Evolutionary conservation across 2,113 vertebrate genomes (phyloP), one percentile per base, ranked within the genome.

Genomic region (Sceloporus undulatus): DNA sequence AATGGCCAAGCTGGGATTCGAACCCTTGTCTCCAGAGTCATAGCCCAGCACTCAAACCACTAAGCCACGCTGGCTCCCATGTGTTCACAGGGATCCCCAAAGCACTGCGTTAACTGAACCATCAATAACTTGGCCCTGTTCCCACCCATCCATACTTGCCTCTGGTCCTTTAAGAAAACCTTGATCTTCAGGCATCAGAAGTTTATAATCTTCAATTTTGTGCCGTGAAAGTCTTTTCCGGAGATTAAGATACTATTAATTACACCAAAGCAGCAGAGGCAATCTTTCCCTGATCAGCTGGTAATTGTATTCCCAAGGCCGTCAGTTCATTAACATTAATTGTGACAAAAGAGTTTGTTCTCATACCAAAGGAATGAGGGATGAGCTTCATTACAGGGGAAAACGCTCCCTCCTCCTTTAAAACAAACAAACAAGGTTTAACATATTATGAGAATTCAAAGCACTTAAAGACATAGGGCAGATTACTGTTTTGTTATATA

Each of bases 301-400:
- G 52, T 10, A 73, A 56, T 1, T 56, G 7, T 54, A 34, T 74
- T 74, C 1, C n/a, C 38, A 70, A 71, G 8, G 13, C 48, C 16
- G 52, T 71, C 54, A 9, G 11, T 70, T 42, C 27, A 48, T 11
- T 82, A 68, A 29, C 27, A 48, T 11, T 82, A 68, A 29, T 16
- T 66, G 23, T 40, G 42, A 88, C n/a, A 84, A 66, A 91, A 87
- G 7, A 66, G 40, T 78, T 66, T 78, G 40, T 70, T 13, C 10
- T 3, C 19, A 65, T 18, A 5, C 11, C 34, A 56, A 81, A 82
- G 82, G 82, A 82, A 1, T 5, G 68, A 48, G 80, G 75, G 29
- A 85, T 75, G 65, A 56, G 54, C 9, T 59, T 62, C 38, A 25
- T 5, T 38, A 0, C 29, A 90, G 23, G 34, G 79, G 87, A 70